phyloP scores from a whole-genome alignment of 2,113 vertebrate species.

The Oxygymnocypris stewartii region DNA sequence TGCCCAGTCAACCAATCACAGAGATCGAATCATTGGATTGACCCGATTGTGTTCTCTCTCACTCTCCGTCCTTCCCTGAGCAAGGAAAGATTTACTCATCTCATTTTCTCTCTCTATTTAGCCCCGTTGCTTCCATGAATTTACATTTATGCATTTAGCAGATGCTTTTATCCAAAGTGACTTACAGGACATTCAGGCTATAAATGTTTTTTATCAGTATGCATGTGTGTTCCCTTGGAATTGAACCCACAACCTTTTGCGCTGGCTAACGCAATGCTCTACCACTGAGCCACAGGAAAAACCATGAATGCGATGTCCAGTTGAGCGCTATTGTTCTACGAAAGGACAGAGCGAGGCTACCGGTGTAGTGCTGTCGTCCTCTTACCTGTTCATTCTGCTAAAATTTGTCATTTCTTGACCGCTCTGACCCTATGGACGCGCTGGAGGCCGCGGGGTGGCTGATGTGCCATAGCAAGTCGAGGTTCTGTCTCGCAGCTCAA shows the following conservation, averaged over 20 bases:
- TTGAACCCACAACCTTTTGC: too few species aligned
- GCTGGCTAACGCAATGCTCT: too few species aligned
- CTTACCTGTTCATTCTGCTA: neutral
- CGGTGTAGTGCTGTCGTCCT: constrained; percentile 9
- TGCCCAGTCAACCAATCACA: constrained; percentile 7
- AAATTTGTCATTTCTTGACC: constrained; percentile 30
- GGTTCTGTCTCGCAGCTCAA: constrained; percentile 20
- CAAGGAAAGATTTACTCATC: constrained; percentile 51
- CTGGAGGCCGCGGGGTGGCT: constrained; percentile 12
- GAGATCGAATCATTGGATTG: constrained; percentile 45
- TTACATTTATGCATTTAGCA: too few species aligned
- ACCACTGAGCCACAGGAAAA: too few species aligned
- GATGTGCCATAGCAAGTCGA: constrained; percentile 10
- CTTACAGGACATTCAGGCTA: too few species aligned
- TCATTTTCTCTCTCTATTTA: constrained; percentile 46
- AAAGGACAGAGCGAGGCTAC: constrained; percentile 13
- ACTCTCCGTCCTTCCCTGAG: constrained; percentile 1
- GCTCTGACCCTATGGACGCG: constrained; percentile 15
- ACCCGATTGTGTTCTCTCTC: constrained; percentile 32
- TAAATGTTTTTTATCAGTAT: too few species aligned
- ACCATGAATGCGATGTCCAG: constrained; percentile 47
- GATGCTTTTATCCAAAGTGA: too few species aligned
- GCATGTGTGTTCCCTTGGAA: too few species aligned
- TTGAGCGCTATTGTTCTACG: constrained; percentile 44
- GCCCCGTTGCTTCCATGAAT: constrained; percentile 44